Percentiles rank a stretch among this genome's conserved stretches.
Evolutionary conservation across 2,113 vertebrate genomes (phyloP).

Genomic region (Theristicus caerulescens): DNA sequence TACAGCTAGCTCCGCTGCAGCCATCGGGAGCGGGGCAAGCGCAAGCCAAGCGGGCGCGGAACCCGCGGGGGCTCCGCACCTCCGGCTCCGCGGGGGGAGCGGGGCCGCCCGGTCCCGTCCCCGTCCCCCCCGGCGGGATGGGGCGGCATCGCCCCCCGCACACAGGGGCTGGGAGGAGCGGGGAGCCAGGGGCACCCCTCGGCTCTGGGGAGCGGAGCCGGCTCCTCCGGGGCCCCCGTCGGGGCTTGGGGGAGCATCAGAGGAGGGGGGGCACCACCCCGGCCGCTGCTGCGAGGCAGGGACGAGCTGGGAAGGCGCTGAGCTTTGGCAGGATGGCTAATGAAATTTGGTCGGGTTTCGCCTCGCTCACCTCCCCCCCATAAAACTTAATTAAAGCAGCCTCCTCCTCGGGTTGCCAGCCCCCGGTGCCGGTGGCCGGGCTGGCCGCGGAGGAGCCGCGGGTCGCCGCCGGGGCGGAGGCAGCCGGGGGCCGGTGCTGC

Average conservation of each 20-base stretch:
- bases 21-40: constrained; percentile 42
- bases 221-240: too few relatives aligned
- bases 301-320: neutral
- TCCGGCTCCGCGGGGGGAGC: neutral
- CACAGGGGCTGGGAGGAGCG: too few relatives aligned
- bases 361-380: neutral
- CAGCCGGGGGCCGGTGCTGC: too few relatives aligned
- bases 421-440: too few relatives aligned
- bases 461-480: too few relatives aligned
- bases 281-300: neutral
- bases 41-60: neutral
- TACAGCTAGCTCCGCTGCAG: constrained; percentile 64
- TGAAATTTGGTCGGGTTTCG: neutral
- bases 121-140: too few relatives aligned
- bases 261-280: neutral
- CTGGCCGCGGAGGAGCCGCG: too few relatives aligned
- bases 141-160: too few relatives aligned
- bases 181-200: neutral
- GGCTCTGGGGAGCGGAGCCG: neutral
- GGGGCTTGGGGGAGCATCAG: neutral
- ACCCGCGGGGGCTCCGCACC: neutral
- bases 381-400: too few relatives aligned
- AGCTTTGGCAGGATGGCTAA: too few relatives aligned
- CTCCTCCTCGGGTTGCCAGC: too few relatives aligned
- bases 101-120: too few relatives aligned